These are phyloP conservation scores for Eupithecia dodoneata DNA, from an alignment of 2,888 invertebrate species.

Conservation along the genomic window DNA sequence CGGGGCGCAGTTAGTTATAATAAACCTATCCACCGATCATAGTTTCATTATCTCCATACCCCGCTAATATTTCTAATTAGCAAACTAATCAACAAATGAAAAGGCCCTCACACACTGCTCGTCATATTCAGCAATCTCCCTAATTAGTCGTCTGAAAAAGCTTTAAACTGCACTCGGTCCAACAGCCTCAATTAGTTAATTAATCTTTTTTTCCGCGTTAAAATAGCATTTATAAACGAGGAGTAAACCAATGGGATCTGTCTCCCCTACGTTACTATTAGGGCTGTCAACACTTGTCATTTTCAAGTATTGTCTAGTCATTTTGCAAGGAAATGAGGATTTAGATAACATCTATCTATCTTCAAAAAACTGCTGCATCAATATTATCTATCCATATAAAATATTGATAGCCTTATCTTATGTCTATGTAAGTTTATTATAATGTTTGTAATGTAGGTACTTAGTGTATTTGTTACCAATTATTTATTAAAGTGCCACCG, in stretches of 20 bases:
- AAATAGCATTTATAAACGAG: constrained; percentile 82
- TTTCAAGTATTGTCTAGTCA: background rate
- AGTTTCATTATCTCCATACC: background rate
- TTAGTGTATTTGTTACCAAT: too few relatives aligned
- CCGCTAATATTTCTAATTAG: constrained; percentile 12
- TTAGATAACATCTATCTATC: background rate
- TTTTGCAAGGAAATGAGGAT: background rate
- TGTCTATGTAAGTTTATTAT: too few relatives aligned
- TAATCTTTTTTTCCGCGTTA: constrained; percentile 83
- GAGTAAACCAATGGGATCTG: constrained; percentile 77
- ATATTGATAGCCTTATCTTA: too few relatives aligned
- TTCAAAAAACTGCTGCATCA: too few relatives aligned
- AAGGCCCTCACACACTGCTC: constrained; percentile 38
- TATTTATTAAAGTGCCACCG: too few relatives aligned
- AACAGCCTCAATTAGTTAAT: constrained; percentile 82
- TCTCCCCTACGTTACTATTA: constrained; percentile 61
- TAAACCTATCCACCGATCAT: background rate
- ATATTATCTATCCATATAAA: too few relatives aligned
- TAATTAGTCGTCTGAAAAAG: constrained; percentile 65
- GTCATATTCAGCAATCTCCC: constrained; percentile 58
- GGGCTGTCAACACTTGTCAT: constrained; percentile 59
- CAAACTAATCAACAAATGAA: constrained; percentile 25
- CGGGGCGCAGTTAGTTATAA: too few relatives aligned
- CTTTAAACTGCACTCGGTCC: constrained; percentile 60
- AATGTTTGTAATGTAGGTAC: too few relatives aligned